These are phyloP conservation scores for Chelonia mydas DNA, from an alignment of 2,797 vertebrate species.

Conservation along the genomic window DNA sequence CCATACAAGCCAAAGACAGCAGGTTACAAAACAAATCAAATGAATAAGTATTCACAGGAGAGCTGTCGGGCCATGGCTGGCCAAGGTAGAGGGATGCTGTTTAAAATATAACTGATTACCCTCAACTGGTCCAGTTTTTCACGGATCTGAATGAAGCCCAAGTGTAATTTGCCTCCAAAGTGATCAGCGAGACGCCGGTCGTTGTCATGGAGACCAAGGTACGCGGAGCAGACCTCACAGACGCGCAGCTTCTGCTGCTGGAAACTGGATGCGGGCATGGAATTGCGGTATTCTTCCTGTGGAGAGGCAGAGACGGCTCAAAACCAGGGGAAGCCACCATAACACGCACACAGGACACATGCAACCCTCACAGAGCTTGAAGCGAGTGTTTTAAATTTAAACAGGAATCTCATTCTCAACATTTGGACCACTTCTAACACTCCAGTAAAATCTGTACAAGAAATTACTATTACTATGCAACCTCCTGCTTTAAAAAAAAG, in stretches of 20 bases:
- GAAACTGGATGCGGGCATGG: conserved; percentile 99
- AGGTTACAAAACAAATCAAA: neutral
- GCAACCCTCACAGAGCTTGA: neutral
- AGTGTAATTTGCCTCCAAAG: conserved; percentile 97
- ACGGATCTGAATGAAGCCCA: conserved; percentile 98
- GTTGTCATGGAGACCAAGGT: conserved; percentile 98
- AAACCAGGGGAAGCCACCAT: neutral
- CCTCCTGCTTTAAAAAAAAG: neutral
- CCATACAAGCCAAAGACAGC: neutral
- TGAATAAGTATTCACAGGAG: neutral
- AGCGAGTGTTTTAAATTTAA: neutral
- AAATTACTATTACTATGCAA: neutral
- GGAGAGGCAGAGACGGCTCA: neutral
- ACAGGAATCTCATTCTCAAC: neutral
- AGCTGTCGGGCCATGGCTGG: neutral
- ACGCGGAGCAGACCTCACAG: conserved; percentile 98
- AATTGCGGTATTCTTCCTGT: conserved; percentile 98
- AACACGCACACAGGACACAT: neutral
- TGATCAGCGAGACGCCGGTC: conserved; percentile 97
- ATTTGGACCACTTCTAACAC: neutral
- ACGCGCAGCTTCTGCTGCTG: conserved; percentile 98
- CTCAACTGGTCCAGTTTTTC: conserved; percentile 97
- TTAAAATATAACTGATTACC: conserved; percentile 78
- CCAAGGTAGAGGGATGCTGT: neutral
- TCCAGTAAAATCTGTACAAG: neutral